Percentiles rank a stretch among this genome's conserved stretches.
These are phyloP conservation scores for Peribatodes rhomboidaria DNA, from an alignment of 2,888 invertebrate genomes.

Conservation along the genomic window DNA sequence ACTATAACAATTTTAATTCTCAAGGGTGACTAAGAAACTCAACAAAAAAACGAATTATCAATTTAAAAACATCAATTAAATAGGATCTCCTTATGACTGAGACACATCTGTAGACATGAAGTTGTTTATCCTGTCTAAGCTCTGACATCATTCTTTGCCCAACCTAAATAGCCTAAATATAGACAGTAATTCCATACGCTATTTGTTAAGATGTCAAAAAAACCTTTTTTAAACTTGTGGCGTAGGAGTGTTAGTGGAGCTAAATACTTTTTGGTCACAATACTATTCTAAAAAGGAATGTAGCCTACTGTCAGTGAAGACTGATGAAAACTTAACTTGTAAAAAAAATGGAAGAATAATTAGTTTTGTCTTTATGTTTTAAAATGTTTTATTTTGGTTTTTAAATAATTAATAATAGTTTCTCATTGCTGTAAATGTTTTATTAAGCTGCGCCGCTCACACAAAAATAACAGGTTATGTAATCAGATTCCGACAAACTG, in stretches of 20 bases:
- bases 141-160: conserved; percentile 22
- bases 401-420: no score
- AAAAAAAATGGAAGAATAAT: no score
- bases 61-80: conserved; percentile 4
- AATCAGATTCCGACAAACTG: not conserved
- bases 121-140: conserved; percentile 23
- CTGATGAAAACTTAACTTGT: no score
- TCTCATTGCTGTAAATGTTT: no score
- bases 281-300: no score
- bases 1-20: not conserved
- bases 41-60: conserved; percentile 8
- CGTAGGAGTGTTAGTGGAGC: no score
- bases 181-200: conserved; percentile 9
- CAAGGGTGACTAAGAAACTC: not conserved
- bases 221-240: not conserved
- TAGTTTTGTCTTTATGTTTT: no score
- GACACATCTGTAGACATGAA: conserved; percentile 17
- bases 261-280: no score
- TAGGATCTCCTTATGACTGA: conserved; percentile 4
- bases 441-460: no score
- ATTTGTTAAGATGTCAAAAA: not conserved
- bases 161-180: conserved; percentile 12
- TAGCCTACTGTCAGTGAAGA: no score
- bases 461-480: no score
- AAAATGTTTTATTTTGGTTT: no score